Percentiles rank a stretch among this genome's conserved stretches.
Conservation (phyloP, 2,888 invertebrate genomes). For the Liposcelis brunnea region DNA sequence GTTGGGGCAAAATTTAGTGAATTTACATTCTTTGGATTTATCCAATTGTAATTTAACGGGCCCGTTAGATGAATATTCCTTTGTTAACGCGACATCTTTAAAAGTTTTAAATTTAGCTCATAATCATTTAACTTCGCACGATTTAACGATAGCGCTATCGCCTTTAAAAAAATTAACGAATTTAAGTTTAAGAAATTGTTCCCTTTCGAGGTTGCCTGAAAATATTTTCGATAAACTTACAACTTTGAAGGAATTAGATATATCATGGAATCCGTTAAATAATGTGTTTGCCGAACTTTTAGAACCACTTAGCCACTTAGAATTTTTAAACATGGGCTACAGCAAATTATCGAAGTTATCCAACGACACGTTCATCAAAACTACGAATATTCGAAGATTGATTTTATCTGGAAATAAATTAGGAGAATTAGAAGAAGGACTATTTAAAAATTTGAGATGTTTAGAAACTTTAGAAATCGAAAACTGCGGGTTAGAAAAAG, state of each 20-base stretch:
- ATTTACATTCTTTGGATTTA: constrained; percentile 45
- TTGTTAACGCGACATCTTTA: constrained; percentile 46
- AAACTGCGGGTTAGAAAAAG: constrained; percentile 44
- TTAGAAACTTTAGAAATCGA: constrained; percentile 48
- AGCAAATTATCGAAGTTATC: constrained; percentile 47
- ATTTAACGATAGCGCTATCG: constrained; percentile 44
- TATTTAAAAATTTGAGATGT: constrained; percentile 47
- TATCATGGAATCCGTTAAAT: constrained; percentile 49
- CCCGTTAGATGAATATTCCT: constrained; percentile 48
- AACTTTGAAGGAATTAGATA: constrained; percentile 46
- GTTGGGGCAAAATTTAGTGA: constrained; percentile 43
- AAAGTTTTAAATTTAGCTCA: constrained; percentile 46
- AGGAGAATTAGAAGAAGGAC: constrained; percentile 43
- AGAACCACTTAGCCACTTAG: constrained; percentile 44
- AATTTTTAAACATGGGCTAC: constrained; percentile 55
- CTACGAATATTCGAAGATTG: constrained; percentile 45
- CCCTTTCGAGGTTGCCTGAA: constrained; percentile 42
- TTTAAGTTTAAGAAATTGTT: constrained; percentile 48
- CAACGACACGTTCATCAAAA: constrained; percentile 46
- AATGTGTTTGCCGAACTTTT: constrained; percentile 47
- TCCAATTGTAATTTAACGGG: constrained; percentile 49
- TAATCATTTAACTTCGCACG: constrained; percentile 48
- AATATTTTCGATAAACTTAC: constrained; percentile 44
- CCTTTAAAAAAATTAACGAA: constrained; percentile 46
- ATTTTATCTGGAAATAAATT: constrained; percentile 51